Percentiles rank a stretch among this genome's conserved stretches.
phyloP scores from a whole-genome alignment of 2,888 invertebrate species.

The Formica aserva region DNA sequence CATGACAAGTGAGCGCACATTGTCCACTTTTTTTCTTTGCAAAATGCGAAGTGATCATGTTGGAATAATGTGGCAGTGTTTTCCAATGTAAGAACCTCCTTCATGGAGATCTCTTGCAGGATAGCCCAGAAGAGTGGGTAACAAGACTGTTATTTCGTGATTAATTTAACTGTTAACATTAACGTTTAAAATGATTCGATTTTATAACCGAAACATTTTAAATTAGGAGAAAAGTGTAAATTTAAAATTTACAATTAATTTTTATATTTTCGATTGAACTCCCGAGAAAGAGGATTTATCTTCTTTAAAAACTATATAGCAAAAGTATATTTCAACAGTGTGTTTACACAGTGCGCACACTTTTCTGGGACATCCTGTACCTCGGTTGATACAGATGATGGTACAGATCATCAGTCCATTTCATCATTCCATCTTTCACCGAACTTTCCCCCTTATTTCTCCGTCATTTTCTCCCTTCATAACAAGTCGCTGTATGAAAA shows the following conservation, averaged over 20 bases:
- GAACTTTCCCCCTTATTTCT: neutral
- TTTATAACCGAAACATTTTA: constrained; percentile 9
- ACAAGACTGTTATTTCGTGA: neutral
- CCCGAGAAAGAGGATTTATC: neutral
- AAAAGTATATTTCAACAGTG: neutral
- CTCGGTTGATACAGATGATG: constrained; percentile 7
- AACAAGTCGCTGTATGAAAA: constrained; percentile 30
- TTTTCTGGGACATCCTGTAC: constrained; percentile 32
- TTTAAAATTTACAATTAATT: neutral
- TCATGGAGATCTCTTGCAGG: constrained; percentile 7
- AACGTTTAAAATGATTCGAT: neutral
- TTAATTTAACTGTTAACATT: constrained; percentile 6
- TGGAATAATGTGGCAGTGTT: constrained; percentile 28
- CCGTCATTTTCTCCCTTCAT: constrained; percentile 39
- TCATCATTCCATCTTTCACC: constrained; percentile 26
- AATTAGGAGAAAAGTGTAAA: neutral
- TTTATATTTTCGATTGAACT: neutral
- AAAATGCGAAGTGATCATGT: constrained; percentile 28
- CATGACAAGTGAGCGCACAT: neutral
- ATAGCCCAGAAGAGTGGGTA: neutral
- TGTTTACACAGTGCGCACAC: neutral
- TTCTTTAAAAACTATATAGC: neutral
- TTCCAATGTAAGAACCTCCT: neutral
- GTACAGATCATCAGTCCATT: constrained; percentile 23
- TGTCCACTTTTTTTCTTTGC: constrained; percentile 35